phyloP scores from a whole-genome alignment of 2,888 invertebrate genomes.

The Lepidonotus clava region DNA sequence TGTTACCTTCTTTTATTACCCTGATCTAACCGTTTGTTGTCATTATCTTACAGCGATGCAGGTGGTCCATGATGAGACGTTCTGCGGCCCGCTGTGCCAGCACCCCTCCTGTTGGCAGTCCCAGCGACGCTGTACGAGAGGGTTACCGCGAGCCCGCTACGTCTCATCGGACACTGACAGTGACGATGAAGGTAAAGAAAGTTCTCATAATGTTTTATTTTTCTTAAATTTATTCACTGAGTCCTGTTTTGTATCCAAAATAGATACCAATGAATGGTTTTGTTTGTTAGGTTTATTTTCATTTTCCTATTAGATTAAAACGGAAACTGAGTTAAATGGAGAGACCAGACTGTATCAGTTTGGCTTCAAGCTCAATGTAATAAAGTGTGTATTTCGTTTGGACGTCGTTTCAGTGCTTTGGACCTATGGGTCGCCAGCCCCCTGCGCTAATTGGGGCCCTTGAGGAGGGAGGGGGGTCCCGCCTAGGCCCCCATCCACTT shows the following conservation, averaged over 20 bases:
- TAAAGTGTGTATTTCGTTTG: not conserved
- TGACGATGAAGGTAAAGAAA: conserved; percentile 34
- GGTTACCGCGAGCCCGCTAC: conserved; percentile 55
- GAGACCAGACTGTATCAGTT: not conserved
- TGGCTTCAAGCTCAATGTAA: not conserved
- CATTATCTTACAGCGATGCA: conserved; percentile 5
- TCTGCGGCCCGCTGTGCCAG: conserved; percentile 74
- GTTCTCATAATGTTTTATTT: not conserved
- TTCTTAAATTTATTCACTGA: not conserved
- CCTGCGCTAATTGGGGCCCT: too few relatives aligned
- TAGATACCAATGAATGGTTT: not conserved
- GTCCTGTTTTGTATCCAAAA: not conserved
- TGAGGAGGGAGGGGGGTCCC: too few relatives aligned
- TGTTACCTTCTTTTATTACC: too few relatives aligned
- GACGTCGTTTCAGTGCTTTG: too few relatives aligned
- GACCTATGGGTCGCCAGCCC: too few relatives aligned
- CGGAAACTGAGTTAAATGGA: not conserved
- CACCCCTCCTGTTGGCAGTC: conserved; percentile 75
- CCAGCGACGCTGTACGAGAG: conserved; percentile 32
- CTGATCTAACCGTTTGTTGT: not conserved
- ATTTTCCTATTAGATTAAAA: not conserved
- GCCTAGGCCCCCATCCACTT: too few relatives aligned
- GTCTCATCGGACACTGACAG: conserved; percentile 66
- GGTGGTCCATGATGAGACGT: conserved; percentile 65
- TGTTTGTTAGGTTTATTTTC: not conserved